Base-by-base conservation (phyloP, 1,140 invertebrate genomes). In the Lordiphosa clarofinis region DNA sequence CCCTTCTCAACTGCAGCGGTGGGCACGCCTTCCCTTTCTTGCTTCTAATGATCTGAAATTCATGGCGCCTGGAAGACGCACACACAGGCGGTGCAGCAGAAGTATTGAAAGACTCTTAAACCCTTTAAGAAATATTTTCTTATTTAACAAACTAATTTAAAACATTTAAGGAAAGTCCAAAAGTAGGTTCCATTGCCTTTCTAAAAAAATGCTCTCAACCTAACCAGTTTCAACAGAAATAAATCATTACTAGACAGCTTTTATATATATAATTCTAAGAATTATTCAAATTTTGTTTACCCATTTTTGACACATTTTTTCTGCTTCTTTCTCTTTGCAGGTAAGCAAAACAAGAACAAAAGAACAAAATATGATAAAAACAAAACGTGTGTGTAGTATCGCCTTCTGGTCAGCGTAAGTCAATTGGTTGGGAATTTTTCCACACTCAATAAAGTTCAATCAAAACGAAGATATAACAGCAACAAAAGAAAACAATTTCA, bases 361-460 rank as follows among this genome's bases (percentile, higher is more conserved):
- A 8, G 33, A 9, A 21, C 28, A 42, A 37, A 43, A 58, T 24
- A 56, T 43, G 46, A 68, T 42, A 39, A 40, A 37, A 21, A 49
- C 33, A 53, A 11, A 13, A 15, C 4, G 33, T 10, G 35, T 21
- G 35, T 49, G 38, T 56, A 50, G 33, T 46, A 44, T 19, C 44
- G 24, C 15, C 6, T n/a, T 40, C 36, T 7, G 50, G 63, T 40
- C 40, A 36, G 48, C 71, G 75, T 79, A 79, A 79, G 75, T 79
- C 71, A 70, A 74, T 74, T 54, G 62, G 75, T 69, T 62, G 54
- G 19, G 58, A 73, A 82, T 53, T 75, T 69, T 82, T 82, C 63
- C 78, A 70, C 40, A 63, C 49, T 46, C 43, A 78, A 82, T 84
- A 50, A 84, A 84, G 66, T 46, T 37, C 73, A 82, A 82, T 84